Conservation (phyloP, 2,797 vertebrate genomes). For the Tarsius wallacei region DNA sequence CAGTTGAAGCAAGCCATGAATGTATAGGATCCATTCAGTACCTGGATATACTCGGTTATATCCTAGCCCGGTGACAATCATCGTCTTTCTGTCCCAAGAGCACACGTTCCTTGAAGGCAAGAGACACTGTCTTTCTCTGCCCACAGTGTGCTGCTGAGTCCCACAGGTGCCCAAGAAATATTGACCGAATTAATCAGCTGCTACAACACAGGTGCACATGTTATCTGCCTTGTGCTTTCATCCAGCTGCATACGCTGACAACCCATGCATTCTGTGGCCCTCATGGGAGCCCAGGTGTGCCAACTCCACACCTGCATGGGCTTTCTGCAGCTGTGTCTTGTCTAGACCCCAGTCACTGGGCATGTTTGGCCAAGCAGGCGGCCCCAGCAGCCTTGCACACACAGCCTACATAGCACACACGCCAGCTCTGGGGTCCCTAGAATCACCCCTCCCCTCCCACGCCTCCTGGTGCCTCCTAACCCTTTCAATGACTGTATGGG, state of each 20-base stretch:
- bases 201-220: constrained; percentile 20
- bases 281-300: background rate
- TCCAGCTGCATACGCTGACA: background rate
- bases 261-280: background rate
- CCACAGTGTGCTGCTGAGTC: background rate
- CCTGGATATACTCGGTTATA: background rate
- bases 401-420: background rate
- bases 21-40: background rate
- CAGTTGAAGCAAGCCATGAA: background rate
- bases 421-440: background rate
- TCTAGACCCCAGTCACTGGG: background rate
- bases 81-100: background rate
- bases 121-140: background rate
- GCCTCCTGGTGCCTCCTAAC: background rate
- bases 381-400: background rate
- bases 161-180: constrained; percentile 61
- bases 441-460: background rate
- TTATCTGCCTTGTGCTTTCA: constrained; percentile 46
- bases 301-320: background rate
- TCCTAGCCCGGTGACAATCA: background rate
- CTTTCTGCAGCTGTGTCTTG: background rate
- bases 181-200: constrained; percentile 60
- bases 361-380: background rate
- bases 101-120: constrained; percentile 1
- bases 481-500: constrained; percentile 7